These are phyloP conservation scores for Laticauda laticaudata DNA, from an alignment of 2,113 vertebrate genomes.

Conservation along the genomic window DNA sequence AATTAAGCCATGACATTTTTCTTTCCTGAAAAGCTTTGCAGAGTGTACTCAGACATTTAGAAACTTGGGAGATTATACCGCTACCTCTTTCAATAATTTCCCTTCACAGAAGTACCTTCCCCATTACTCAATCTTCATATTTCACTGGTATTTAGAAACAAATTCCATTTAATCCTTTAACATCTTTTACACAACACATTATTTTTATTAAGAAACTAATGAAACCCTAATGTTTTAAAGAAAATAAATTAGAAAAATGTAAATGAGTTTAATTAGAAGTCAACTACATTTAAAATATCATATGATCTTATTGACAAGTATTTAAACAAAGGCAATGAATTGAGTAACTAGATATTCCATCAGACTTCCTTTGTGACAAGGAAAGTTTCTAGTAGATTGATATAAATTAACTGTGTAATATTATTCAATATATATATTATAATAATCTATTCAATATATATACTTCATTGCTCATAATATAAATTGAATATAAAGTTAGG, in stretches of 20 bases:
- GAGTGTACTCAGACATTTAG: background rate
- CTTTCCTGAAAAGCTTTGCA: background rate
- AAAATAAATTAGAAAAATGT: background rate
- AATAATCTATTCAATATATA: no score
- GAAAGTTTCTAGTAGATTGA: conserved; percentile 57
- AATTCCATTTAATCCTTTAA: background rate
- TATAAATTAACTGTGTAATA: background rate
- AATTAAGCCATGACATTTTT: background rate
- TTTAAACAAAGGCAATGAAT: conserved; percentile 72
- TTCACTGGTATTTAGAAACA: background rate
- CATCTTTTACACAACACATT: background rate
- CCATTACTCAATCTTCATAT: background rate
- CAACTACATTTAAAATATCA: conserved; percentile 18
- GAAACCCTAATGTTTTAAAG: background rate
- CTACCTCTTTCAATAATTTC: background rate
- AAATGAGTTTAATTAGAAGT: background rate
- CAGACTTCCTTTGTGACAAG: conserved; percentile 61
- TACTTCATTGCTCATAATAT: background rate
- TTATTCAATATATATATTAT: background rate
- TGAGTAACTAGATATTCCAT: conserved; percentile 49
- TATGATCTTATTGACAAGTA: conserved; percentile 73
- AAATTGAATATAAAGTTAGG: background rate
- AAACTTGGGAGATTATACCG: background rate
- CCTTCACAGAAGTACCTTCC: background rate
- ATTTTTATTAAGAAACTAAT: background rate